Evolutionary conservation across 2,888 invertebrate species (phyloP).

Genomic region (Proisotoma minuta): DNA sequence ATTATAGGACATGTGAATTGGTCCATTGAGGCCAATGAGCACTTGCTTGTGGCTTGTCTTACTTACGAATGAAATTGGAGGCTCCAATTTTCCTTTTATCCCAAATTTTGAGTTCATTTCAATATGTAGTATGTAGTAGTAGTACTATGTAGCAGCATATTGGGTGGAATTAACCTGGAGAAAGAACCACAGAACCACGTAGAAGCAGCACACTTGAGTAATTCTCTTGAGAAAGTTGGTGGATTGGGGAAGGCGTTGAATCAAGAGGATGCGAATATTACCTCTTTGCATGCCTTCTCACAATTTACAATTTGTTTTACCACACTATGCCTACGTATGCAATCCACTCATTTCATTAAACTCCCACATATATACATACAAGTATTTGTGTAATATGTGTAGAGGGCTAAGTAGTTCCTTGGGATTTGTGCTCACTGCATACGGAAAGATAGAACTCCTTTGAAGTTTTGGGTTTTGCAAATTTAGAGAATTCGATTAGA

Average conservation of each 20-base stretch:
- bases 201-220: background rate
- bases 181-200: background rate
- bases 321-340: background rate
- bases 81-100: background rate
- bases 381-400: too few relatives aligned
- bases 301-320: background rate
- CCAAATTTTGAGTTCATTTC: background rate
- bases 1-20: background rate
- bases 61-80: background rate
- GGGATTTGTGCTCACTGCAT: too few relatives aligned
- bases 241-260: background rate
- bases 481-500: too few relatives aligned
- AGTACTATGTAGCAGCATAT: background rate
- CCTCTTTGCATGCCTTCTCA: background rate
- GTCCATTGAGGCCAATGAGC: background rate
- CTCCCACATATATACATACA: too few relatives aligned
- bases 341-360: too few relatives aligned
- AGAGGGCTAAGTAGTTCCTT: too few relatives aligned
- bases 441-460: too few relatives aligned
- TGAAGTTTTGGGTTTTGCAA: too few relatives aligned
- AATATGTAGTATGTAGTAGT: background rate
- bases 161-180: too few relatives aligned
- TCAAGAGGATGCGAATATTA: background rate
- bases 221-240: background rate
- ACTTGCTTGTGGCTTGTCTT: background rate